These are phyloP conservation scores for Monochamus alternatus DNA, from an alignment of 2,888 invertebrate genomes.

Conservation along the genomic window DNA sequence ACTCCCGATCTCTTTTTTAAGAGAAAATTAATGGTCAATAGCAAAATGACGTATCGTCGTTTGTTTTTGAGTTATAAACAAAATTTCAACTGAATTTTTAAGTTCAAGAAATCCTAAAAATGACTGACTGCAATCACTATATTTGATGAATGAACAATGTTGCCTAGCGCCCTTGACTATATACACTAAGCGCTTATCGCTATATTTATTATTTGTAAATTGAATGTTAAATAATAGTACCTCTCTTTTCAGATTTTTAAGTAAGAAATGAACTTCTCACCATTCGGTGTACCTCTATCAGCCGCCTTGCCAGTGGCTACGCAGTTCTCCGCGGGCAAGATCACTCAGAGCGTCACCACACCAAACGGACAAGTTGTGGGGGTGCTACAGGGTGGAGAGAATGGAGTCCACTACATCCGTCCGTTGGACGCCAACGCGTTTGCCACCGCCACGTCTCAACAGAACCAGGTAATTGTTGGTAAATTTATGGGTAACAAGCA, in stretches of 20 bases:
- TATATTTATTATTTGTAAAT: background rate
- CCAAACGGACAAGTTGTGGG: constrained; percentile 82
- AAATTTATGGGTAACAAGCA: too few species aligned
- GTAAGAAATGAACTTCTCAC: constrained; percentile 83
- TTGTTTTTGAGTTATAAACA: too few species aligned
- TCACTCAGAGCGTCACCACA: constrained; percentile 80
- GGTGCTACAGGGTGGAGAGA: constrained; percentile 80
- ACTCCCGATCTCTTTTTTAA: too few species aligned
- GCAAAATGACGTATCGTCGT: too few species aligned
- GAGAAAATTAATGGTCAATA: too few species aligned
- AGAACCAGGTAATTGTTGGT: constrained; percentile 43
- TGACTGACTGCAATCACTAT: too few species aligned
- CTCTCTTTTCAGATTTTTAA: constrained; percentile 28
- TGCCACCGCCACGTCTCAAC: constrained; percentile 67
- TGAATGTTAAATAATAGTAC: background rate
- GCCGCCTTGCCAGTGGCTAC: constrained; percentile 76
- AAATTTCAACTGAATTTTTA: too few species aligned
- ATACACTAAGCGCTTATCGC: background rate
- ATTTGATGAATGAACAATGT: too few species aligned
- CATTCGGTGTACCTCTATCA: constrained; percentile 77
- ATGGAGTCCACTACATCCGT: constrained; percentile 83
- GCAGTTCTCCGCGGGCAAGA: constrained; percentile 78
- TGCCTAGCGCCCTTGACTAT: background rate
- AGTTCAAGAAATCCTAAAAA: too few species aligned
- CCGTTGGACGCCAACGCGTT: constrained; percentile 75